Evolutionary conservation across 2,797 vertebrate genomes (phyloP).

Genomic region (Sebastiscus tertius): DNA sequence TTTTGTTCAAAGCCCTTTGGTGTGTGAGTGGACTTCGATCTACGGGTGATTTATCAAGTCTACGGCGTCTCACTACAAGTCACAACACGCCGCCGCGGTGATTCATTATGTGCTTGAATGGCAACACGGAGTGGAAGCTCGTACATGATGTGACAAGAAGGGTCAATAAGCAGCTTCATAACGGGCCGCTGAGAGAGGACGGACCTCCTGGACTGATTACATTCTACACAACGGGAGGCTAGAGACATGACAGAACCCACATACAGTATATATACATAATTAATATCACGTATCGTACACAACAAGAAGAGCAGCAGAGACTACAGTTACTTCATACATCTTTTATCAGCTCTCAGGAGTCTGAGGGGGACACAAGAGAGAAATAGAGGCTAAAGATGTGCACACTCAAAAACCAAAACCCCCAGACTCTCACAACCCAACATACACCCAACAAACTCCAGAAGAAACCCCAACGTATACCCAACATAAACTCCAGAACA

Average conservation of each 20-base stretch:
- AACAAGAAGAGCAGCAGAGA: background rate
- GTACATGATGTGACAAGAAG: conserved; percentile 65
- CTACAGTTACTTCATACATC: too few species aligned
- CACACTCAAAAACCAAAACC: too few species aligned
- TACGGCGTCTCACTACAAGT: conserved; percentile 72
- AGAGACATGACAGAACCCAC: conserved; percentile 10
- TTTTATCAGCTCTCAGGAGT: too few species aligned
- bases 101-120: conserved; percentile 79
- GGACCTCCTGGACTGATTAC: conserved; percentile 25
- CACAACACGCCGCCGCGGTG: conserved; percentile 71
- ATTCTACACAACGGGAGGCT: conserved; percentile 15
- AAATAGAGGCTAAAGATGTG: too few species aligned
- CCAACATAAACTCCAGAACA: too few species aligned
- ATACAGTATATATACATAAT: conserved; percentile 11
- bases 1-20: conserved; percentile 86
- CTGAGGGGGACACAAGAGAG: too few species aligned
- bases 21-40: conserved; percentile 73
- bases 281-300: background rate
- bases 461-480: too few species aligned
- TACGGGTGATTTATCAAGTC: conserved; percentile 85
- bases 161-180: conserved; percentile 74
- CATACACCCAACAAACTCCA: too few species aligned
- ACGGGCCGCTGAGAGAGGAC: conserved; percentile 27
- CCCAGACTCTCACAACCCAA: too few species aligned
- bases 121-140: conserved; percentile 65